phyloP scores from a whole-genome alignment of 2,888 invertebrate species.

The Drosophila dives region DNA sequence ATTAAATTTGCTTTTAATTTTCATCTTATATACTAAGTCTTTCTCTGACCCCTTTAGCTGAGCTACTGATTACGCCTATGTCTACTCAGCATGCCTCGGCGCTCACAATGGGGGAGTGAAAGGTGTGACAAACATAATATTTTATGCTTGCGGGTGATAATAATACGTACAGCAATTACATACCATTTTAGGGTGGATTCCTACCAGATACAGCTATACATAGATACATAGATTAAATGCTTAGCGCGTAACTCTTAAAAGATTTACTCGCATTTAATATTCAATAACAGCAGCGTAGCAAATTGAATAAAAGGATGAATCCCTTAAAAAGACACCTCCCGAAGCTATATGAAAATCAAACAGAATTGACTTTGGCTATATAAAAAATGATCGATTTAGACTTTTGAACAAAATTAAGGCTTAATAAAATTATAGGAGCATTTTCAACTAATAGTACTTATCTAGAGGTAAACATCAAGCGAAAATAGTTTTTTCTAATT shows the following conservation, averaged over 20 bases:
- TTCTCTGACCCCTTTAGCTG: background rate
- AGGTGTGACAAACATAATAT: slow-evolving; percentile 72
- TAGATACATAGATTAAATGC: slow-evolving; percentile 21
- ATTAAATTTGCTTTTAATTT: background rate
- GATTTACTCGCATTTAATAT: slow-evolving; percentile 35
- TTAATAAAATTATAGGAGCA: background rate
- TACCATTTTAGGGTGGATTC: slow-evolving; percentile 39
- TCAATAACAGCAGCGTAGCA: slow-evolving; percentile 16
- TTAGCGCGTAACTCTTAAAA: slow-evolving; percentile 1
- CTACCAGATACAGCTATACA: slow-evolving; percentile 22
- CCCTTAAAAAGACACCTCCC: background rate
- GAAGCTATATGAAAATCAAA: background rate
- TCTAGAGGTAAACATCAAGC: no score
- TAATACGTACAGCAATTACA: slow-evolving; percentile 57
- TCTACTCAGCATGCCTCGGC: slow-evolving; percentile 27
- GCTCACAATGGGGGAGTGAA: slow-evolving; percentile 42
- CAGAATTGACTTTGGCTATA: background rate
- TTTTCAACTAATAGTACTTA: background rate
- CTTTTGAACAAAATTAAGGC: background rate
- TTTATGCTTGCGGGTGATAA: slow-evolving; percentile 39
- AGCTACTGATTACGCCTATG: background rate
- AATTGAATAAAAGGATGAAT: background rate
- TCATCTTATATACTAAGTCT: background rate
- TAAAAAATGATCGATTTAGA: background rate
- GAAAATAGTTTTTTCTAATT: background rate